phyloP scores from a whole-genome alignment of 2,888 invertebrate species.

The Eristalinus sepulchralis region DNA sequence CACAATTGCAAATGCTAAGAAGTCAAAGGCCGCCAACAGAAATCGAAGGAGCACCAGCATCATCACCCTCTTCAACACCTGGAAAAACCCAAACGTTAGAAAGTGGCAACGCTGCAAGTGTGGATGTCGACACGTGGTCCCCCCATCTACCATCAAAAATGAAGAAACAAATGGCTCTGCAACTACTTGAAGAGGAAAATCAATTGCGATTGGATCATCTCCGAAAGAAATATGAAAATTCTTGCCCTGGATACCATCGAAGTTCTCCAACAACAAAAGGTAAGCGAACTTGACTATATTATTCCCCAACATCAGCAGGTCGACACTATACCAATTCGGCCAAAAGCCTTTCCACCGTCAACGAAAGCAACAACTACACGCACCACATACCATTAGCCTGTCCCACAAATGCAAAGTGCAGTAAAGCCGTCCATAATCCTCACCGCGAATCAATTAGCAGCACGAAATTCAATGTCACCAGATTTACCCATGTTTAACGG shows the following conservation, averaged over 20 bases:
- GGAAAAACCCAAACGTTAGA: background rate
- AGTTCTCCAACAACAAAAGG: background rate
- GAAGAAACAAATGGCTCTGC: background rate
- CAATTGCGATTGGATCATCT: background rate
- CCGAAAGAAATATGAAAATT: slow-evolving; percentile 13
- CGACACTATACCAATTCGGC: background rate
- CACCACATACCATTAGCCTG: too few relatives aligned
- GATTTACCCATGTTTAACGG: slow-evolving; percentile 14
- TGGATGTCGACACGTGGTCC: background rate
- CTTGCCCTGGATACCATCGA: background rate
- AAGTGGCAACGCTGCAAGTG: background rate
- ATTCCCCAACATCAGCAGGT: background rate
- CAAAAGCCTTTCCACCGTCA: background rate
- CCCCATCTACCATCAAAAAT: background rate
- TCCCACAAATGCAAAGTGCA: too few relatives aligned
- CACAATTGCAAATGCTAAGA: background rate
- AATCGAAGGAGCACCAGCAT: background rate
- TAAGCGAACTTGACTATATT: background rate
- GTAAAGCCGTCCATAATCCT: background rate
- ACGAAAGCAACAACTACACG: too few relatives aligned
- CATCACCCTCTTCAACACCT: background rate
- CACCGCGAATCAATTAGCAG: slow-evolving; percentile 5
- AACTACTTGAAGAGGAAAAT: slow-evolving; percentile 22
- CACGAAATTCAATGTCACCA: slow-evolving; percentile 9
- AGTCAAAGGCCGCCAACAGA: background rate